These are phyloP conservation scores for Cheirogaleus medius DNA, from an alignment of 2,113 vertebrate species.

Conservation along the genomic window DNA sequence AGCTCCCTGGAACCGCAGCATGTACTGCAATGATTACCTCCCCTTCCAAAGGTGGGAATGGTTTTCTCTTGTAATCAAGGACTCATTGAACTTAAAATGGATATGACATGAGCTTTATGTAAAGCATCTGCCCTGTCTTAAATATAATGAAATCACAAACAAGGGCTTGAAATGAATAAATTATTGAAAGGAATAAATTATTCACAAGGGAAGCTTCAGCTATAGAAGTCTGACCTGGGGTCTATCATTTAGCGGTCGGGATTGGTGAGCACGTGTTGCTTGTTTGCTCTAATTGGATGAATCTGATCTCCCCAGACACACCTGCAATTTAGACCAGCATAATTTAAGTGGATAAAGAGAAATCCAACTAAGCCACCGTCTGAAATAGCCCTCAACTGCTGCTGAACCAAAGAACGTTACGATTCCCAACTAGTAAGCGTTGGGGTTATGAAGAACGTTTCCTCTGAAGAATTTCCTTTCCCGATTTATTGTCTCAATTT, in stretches of 20 bases:
- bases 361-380: neutral
- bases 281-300: constrained; percentile 47
- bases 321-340: constrained; percentile 59
- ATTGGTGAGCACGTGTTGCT: constrained; percentile 31
- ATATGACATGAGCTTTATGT: constrained; percentile 34
- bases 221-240: constrained; percentile 73
- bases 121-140: constrained; percentile 71
- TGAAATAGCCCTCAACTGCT: neutral
- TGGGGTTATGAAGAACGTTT: neutral
- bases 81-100: constrained; percentile 51
- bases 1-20: neutral
- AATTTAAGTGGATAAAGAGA: neutral
- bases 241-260: constrained; percentile 34
- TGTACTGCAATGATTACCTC: neutral
- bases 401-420: constrained; percentile 6
- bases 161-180: constrained; percentile 69
- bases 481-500: neutral
- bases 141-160: constrained; percentile 70
- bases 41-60: neutral
- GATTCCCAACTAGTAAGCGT: neutral
- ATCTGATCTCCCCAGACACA: constrained; percentile 46
- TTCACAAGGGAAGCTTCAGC: constrained; percentile 64
- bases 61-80: neutral
- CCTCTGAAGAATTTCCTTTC: neutral
- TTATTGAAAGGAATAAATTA: constrained; percentile 65